A percentile compares a stretch with the other conserved stretches of the same genome.
Conservation (phyloP, 1,140 invertebrate genomes). For the Pseudobourletiella spinata region DNA sequence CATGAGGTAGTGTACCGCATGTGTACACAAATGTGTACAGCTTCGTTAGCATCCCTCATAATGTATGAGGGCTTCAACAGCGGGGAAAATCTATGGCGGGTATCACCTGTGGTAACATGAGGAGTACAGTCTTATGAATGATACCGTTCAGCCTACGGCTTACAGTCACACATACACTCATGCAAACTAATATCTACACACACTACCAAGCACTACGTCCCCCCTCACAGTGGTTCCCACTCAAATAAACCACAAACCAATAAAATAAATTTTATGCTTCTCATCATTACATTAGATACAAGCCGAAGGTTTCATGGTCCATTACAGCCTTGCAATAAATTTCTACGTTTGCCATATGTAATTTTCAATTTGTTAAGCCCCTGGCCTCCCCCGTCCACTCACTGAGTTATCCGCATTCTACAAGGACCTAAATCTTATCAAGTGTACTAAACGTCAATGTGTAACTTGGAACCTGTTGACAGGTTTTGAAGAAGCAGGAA, state of each 20-base stretch:
- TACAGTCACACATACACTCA: no score
- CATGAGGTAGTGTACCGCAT: no score
- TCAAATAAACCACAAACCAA: neutral
- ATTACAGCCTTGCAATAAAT: neutral
- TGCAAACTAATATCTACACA: no score
- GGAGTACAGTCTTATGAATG: no score
- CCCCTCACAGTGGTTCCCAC: no score
- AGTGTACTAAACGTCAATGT: neutral
- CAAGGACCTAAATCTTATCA: constrained; percentile 9
- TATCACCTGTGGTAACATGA: no score
- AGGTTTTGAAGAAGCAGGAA: neutral
- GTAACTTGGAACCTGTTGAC: neutral
- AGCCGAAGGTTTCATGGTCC: neutral
- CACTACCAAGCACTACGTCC: no score
- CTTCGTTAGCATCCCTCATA: no score
- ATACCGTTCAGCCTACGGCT: no score
- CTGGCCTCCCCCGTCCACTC: neutral
- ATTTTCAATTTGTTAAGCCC: neutral
- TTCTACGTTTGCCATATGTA: neutral
- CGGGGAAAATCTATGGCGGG: no score
- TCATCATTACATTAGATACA: neutral
- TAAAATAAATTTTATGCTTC: neutral
- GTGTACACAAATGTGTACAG: no score
- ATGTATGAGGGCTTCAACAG: no score
- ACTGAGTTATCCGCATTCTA: constrained; percentile 7